Evolutionary conservation across 2,888 invertebrate genomes (phyloP), one percentile per base, ranked within the genome.

Genomic region (Drosophila hamatofila): DNA sequence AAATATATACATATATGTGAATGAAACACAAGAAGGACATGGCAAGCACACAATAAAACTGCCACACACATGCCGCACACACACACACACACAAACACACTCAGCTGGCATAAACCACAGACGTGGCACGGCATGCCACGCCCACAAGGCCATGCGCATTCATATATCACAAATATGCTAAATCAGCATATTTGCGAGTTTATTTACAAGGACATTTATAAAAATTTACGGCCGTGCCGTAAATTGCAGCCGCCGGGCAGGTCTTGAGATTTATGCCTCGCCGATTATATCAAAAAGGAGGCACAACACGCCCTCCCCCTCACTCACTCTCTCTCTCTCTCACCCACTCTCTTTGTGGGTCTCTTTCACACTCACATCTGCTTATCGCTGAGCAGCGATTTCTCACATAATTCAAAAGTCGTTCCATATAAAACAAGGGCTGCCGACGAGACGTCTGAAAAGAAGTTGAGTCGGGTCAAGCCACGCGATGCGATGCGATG

Each of bases 191-290:
- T 86, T 86, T 86, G 88, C 85, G 88, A 86, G 85, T 86, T 89
- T 86, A 89, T 86, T 86, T 86, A 86, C 85, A 86, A 89, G 85
- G 89, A 86, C 85, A 89, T 86, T 86, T 89, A 86, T 86, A 89
- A 89, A 86, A 86, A 86, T 86, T 86, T 86, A 86, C 88, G 88
- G 74, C 76, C 82, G 51, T 57, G 88, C 81, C 89, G 89, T 87
- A 84, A 84, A 84, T 89, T 89, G 87, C 84, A 88, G 84, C 81
- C 79, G 81, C 89, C 84, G 89, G 84, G 84, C 87, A 89, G 87
- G 86, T 87, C 89, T 85, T 81, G 84, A 85, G 87, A 85, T 84
- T 89, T 84, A 84, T 84, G 87, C 77, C 76, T 75, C 86, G 78
- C 78, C 88, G 83, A 88, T 83, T 83, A 83, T 83, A 88, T 88